phyloP scores from a whole-genome alignment of 1,140 invertebrate genomes.

The Tetramorium alpestre region DNA sequence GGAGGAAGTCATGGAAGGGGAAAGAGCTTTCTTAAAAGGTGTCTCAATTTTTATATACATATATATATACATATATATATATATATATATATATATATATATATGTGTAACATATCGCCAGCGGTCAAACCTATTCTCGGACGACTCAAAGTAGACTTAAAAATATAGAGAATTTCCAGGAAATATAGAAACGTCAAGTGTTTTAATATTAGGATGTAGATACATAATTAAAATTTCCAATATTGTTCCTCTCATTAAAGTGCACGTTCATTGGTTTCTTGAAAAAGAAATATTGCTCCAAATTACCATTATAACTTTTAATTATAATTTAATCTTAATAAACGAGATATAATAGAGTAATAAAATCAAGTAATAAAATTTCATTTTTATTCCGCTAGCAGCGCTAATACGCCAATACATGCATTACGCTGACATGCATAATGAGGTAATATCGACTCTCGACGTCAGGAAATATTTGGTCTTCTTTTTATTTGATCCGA shows the following conservation, averaged over 20 bases:
- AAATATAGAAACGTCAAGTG: neutral
- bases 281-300: neutral
- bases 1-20: conserved; percentile 6
- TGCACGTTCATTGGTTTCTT: neutral
- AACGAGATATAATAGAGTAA: neutral
- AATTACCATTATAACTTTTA: neutral
- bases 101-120: neutral
- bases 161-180: neutral
- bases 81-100: neutral
- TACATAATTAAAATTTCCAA: neutral
- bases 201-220: neutral
- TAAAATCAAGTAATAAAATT: conserved; percentile 38
- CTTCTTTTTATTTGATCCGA: conserved; percentile 29
- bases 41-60: neutral
- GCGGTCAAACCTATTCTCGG: neutral
- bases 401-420: neutral
- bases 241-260: no score
- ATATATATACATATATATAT: neutral
- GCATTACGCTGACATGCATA: neutral
- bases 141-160: neutral
- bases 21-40: neutral
- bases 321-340: neutral
- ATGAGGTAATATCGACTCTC: conserved; percentile 23
- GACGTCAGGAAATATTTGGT: neutral
- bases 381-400: neutral